Conservation (phyloP, 2,888 invertebrate species). For the Tachystola acroxantha region DNA sequence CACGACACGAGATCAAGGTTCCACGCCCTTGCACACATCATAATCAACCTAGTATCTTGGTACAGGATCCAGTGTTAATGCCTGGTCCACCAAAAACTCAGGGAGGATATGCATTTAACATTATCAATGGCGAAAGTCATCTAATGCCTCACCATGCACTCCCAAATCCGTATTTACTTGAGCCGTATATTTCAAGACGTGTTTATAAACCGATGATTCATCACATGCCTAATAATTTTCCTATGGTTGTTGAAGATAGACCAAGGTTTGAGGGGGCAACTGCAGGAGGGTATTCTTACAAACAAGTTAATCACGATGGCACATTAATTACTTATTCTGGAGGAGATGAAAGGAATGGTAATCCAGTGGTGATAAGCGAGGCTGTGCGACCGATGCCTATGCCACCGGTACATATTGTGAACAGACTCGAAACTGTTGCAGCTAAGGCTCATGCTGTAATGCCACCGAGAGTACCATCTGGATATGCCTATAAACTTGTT, state of each 20-base stretch:
- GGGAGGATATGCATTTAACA: constrained; percentile 4
- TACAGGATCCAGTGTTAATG: constrained; percentile 6
- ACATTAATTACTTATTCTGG: constrained; percentile 9
- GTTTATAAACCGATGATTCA: constrained; percentile 3
- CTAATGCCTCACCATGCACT: neutral
- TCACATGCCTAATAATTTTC: neutral
- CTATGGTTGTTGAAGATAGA: neutral
- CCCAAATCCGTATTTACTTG: neutral
- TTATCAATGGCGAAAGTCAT: neutral
- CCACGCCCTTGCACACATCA: constrained; percentile 8
- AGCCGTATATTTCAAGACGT: neutral
- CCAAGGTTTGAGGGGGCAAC: no score
- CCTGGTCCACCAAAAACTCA: constrained; percentile 9
- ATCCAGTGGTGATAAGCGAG: neutral
- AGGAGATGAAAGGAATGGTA: constrained; percentile 1
- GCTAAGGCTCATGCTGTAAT: neutral
- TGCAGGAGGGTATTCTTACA: constrained; percentile 13
- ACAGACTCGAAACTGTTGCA: constrained; percentile 1
- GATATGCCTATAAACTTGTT: neutral
- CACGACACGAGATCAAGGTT: constrained; percentile 3
- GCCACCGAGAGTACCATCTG: neutral
- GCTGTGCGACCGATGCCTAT: neutral
- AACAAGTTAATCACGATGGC: constrained; percentile 15
- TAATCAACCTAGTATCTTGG: constrained; percentile 2
- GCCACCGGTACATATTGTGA: neutral